Evolutionary conservation across 1,140 invertebrate species (phyloP), one percentile per base, ranked within the genome.

Genomic region (Lepidurus couesii): DNA sequence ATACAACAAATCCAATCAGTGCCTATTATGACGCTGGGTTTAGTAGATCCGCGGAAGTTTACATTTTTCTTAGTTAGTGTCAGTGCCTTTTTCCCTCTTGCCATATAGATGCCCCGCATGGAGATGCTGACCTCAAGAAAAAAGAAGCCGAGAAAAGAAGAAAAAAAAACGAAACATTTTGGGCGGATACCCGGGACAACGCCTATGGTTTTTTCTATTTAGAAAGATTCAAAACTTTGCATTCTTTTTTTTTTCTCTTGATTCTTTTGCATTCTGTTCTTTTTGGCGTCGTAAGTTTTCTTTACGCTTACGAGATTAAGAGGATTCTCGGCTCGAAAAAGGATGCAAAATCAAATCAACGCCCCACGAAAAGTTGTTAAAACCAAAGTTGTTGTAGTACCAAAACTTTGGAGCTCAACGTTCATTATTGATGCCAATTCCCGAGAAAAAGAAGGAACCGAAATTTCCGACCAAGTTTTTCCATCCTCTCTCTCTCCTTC

Each of bases 161-260:
- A n/a, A 4, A 34, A 9, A 65, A 47, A 65, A 65, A 13, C 53
- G 4, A 65, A 13, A 21, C 53, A 65, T 21, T 65, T 65, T 65
- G 53, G 53, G 53, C 53, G 53, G 53, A 65, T 65, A 65, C 53
- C 53, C n/a, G 53, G 53, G 53, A 65, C 53, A 65, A 65, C 53
- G 53, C 53, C 53, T 65, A 65, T 65, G 53, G 6, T 16, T 47
- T 65, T 65, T 65, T 65, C 21, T 65, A n/a, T 21, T 65, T 65
- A 13, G 6, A n/a, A n/a, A 13, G 21, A 7, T 65, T 65, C 1
- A 21, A 65, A 65, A 21, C 21, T 65, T 65, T 21, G 53, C 53
- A 65, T 65, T 65, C 53, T 10, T 13, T 65, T 65, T 65, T 65
- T 21, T 65, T n/a, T 65, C 21, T 21, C 53, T 65, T 21, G 16